phyloP scores from a whole-genome alignment of 2,113 vertebrate species.

The Urocynchramus pylzowi region DNA sequence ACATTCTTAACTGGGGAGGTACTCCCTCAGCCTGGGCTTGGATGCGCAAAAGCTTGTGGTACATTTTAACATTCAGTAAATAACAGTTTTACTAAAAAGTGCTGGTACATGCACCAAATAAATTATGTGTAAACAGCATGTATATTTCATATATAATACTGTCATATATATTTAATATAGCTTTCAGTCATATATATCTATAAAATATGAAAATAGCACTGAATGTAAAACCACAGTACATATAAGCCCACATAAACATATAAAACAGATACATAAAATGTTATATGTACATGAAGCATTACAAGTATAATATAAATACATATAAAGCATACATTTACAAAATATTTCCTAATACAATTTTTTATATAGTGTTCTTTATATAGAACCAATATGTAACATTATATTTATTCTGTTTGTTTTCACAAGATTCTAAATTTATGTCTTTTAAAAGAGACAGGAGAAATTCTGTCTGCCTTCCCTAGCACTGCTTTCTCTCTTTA shows the following conservation, averaged over 20 bases:
- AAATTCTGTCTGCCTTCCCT: background rate
- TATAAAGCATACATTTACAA: background rate
- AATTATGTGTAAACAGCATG: background rate
- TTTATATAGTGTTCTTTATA: too few species aligned
- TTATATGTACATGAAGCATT: background rate
- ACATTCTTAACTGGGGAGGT: background rate
- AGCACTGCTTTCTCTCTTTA: background rate
- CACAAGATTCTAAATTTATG: background rate
- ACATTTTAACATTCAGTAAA: background rate
- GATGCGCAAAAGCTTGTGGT: rapidly evolving
- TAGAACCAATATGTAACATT: background rate
- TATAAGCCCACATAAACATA: background rate
- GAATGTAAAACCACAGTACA: background rate
- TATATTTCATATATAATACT: background rate
- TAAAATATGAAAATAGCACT: background rate
- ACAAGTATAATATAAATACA: background rate
- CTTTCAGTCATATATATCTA: background rate
- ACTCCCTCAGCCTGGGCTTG: background rate
- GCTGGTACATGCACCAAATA: background rate
- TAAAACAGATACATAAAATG: background rate
- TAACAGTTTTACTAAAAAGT: background rate
- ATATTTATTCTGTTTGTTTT: background rate
- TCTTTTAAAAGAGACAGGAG: background rate
- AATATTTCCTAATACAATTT: background rate
- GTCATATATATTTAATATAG: background rate